Percentiles rank a stretch among this genome's conserved stretches.
phyloP scores from a whole-genome alignment of 2,113 vertebrate genomes.

The Peromyscus polionotus region DNA sequence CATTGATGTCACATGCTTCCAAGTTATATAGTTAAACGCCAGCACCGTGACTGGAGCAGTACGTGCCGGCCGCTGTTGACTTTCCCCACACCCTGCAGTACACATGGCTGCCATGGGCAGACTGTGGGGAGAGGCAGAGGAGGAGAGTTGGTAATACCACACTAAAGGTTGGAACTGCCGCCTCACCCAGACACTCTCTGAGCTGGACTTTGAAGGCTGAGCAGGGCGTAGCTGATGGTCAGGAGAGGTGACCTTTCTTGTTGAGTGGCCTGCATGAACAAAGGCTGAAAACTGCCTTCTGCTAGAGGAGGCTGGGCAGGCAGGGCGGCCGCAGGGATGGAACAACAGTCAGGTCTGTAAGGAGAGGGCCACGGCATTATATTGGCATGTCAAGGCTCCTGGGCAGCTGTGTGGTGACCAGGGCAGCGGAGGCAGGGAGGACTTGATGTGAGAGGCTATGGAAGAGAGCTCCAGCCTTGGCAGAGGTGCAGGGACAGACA shows the following conservation, averaged over 20 bases:
- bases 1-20: neutral
- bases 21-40: neutral
- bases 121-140: neutral
- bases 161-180: accelerated
- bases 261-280: neutral
- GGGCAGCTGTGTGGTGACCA: neutral
- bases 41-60: neutral
- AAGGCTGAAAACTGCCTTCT: neutral
- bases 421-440: neutral
- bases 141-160: neutral
- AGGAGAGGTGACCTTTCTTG: neutral
- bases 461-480: neutral
- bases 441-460: neutral
- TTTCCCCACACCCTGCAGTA: accelerated
- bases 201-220: neutral
- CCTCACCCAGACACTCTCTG: accelerated
- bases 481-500: neutral
- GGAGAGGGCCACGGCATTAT: accelerated
- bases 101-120: neutral
- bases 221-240: accelerated
- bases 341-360: neutral
- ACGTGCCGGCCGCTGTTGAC: accelerated
- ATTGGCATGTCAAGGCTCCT: accelerated
- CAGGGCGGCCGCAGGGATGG: neutral
- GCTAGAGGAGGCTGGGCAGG: neutral